phyloP scores from a whole-genome alignment of 2,888 invertebrate species.

The Epsilonema sp. region DNA sequence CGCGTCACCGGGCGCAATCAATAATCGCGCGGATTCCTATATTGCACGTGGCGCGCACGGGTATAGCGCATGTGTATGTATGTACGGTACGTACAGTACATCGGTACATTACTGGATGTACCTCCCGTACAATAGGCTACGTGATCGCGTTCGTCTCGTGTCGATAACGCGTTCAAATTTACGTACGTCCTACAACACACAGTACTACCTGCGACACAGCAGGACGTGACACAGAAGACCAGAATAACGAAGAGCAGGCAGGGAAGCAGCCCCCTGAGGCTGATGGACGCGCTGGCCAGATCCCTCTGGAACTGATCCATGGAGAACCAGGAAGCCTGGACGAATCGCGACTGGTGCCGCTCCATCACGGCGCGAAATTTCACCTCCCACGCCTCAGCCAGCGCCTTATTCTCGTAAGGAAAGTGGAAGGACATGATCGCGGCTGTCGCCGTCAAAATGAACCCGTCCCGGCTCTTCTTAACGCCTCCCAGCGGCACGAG shows the following conservation, averaged over 20 bases:
- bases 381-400: background rate
- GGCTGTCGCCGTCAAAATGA: constrained; percentile 1
- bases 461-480: background rate
- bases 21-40: too few species aligned
- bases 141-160: too few species aligned
- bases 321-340: constrained; percentile 1
- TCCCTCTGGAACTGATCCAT: constrained; percentile 1
- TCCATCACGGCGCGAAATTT: background rate
- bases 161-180: too few species aligned
- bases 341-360: too few species aligned
- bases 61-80: too few species aligned
- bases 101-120: too few species aligned
- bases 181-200: too few species aligned
- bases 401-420: background rate
- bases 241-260: constrained; percentile 51
- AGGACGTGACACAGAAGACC: constrained; percentile 51
- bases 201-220: too few species aligned
- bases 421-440: constrained; percentile 7
- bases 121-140: too few species aligned
- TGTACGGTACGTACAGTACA: too few species aligned
- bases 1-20: too few species aligned
- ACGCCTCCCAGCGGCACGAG: constrained; percentile 4
- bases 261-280: background rate
- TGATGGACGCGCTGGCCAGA: background rate
- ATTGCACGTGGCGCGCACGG: too few species aligned